Evolutionary conservation across 2,888 invertebrate species (phyloP), one percentile per base, ranked within the genome.

Genomic region (Pristionchus exspectatus): DNA sequence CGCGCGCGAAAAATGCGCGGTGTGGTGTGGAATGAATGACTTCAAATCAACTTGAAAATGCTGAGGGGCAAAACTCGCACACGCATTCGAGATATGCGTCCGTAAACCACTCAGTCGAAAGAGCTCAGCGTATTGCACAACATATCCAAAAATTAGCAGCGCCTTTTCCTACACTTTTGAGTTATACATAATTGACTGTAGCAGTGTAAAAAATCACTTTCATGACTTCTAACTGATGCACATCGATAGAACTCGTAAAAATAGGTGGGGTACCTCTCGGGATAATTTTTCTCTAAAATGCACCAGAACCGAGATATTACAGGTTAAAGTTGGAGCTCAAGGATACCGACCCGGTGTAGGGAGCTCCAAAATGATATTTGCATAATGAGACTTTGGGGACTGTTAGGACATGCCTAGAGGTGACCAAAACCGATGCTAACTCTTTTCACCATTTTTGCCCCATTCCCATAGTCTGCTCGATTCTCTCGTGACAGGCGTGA

Each of bases 231-330:
- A 33, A 24, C 16, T 10, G 33, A 1, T 30, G 30, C 16, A 72
- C 33, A 72, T 72, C 72, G 72, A 72, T 72, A 72, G 33, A 72
- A 33, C 72, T 72, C 33, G 72, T 30, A 24, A 72, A 72, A 72
- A 30, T 30, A 33, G 33, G 9, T 10, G 72, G 72, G 72, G 72
- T n/a, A n/a, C n/a, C n/a, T n/a, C n/a, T n/a, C n/a, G n/a, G n/a
- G n/a, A n/a, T n/a, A n/a, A n/a, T n/a, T n/a, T n/a, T n/a, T n/a
- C n/a, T n/a, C n/a, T n/a, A n/a, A n/a, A n/a, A n/a, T n/a, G n/a
- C n/a, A n/a, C n/a, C n/a, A n/a, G n/a, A n/a, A n/a, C n/a, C n/a
- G n/a, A n/a, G n/a, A n/a, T n/a, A n/a, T n/a, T n/a, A n/a, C n/a
- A n/a, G n/a, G n/a, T n/a, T n/a, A n/a, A n/a, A n/a, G n/a, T n/a